Conservation (phyloP, 1,140 invertebrate species). For the Drosophila pseudoobscura region DNA sequence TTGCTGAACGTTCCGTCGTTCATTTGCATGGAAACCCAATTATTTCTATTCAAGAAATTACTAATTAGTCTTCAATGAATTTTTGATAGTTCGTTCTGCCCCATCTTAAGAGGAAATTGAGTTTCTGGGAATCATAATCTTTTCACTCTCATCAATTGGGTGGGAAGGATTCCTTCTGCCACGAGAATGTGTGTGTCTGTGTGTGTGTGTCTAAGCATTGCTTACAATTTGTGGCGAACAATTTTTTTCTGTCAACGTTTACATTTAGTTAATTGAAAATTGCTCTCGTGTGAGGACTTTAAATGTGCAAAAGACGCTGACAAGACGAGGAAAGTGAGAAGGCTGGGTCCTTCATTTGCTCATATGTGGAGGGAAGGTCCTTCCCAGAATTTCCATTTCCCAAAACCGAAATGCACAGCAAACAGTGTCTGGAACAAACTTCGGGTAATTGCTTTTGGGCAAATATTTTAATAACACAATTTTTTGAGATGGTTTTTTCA, state of each 20-base stretch:
- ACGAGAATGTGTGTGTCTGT: neutral
- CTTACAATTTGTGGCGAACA: slow-evolving; percentile 14
- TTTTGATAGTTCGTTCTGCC: slow-evolving; percentile 25
- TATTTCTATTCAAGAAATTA: slow-evolving; percentile 60
- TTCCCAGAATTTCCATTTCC: neutral
- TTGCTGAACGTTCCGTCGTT: neutral
- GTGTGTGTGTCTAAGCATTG: slow-evolving; percentile 13
- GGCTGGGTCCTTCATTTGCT: neutral
- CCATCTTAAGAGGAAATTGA: slow-evolving; percentile 11
- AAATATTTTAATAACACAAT: slow-evolving; percentile 62
- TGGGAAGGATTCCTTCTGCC: neutral
- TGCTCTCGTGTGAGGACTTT: slow-evolving; percentile 20
- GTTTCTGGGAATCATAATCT: slow-evolving; percentile 1
- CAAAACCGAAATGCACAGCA: slow-evolving; percentile 4
- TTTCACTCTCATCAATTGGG: too few species aligned
- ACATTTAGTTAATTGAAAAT: slow-evolving; percentile 73
- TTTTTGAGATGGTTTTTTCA: slow-evolving; percentile 24
- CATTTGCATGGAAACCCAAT: slow-evolving; percentile 66
- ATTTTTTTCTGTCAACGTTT: slow-evolving; percentile 57
- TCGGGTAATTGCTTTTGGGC: slow-evolving; percentile 56
- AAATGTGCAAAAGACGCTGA: slow-evolving; percentile 32
- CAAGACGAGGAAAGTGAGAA: slow-evolving; percentile 43
- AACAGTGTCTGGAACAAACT: slow-evolving; percentile 21
- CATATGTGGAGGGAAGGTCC: neutral
- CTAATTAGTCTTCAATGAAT: slow-evolving; percentile 50